phyloP scores from a whole-genome alignment of 2,888 invertebrate species.

The Ptychoptera albimana region DNA sequence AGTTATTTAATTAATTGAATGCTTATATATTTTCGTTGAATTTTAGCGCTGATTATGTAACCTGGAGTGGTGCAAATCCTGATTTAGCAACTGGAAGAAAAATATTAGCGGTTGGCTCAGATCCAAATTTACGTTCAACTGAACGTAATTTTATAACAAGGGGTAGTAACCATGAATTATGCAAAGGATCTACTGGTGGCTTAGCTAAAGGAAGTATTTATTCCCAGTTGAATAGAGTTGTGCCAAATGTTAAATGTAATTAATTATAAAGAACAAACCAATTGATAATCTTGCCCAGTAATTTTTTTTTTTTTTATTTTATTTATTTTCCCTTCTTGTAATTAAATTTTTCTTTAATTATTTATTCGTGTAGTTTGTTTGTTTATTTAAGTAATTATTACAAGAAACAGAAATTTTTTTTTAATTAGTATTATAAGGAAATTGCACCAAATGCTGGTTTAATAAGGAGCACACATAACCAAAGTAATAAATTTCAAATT shows the following conservation, averaged over 20 bases:
- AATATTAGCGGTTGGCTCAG: constrained; percentile 37
- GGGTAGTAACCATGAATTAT: constrained; percentile 48
- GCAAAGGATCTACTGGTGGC: constrained; percentile 55
- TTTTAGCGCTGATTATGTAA: constrained; percentile 59
- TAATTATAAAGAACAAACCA: constrained; percentile 12
- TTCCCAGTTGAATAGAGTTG: constrained; percentile 38
- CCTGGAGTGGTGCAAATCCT: constrained; percentile 70
- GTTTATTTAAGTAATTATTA: too few species aligned
- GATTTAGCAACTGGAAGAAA: constrained; percentile 37
- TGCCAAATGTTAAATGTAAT: constrained; percentile 28
- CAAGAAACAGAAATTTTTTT: too few species aligned
- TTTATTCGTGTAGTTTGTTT: too few species aligned
- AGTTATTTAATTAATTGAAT: constrained; percentile 4
- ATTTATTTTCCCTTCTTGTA: too few species aligned
- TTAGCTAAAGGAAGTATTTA: constrained; percentile 68
- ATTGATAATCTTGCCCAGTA: too few species aligned
- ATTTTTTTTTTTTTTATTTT: too few species aligned
- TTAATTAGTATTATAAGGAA: too few species aligned
- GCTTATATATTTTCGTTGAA: constrained; percentile 2
- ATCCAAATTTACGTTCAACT: constrained; percentile 29
- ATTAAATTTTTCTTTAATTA: too few species aligned
- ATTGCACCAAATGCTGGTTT: too few species aligned
- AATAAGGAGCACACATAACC: too few species aligned
- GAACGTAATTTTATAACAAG: constrained; percentile 37
- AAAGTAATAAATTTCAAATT: too few species aligned